Conservation (phyloP, 2,113 vertebrate species). For the Eulemur macaco region DNA sequence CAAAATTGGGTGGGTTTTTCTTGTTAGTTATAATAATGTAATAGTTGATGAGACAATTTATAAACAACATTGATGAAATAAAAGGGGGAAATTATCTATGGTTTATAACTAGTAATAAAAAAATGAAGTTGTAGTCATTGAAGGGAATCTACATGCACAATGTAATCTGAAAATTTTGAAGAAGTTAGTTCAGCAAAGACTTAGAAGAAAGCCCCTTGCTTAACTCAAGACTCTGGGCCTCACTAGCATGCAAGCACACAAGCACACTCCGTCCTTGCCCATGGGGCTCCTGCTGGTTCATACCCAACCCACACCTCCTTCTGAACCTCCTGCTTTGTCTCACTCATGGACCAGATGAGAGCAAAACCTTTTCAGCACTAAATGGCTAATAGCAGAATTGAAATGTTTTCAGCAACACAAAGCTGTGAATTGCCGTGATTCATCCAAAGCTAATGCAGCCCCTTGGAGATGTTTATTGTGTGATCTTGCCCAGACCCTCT, state of each 20-base stretch:
- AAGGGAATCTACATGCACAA: not conserved
- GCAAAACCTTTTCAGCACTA: not conserved
- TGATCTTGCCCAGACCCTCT: not conserved
- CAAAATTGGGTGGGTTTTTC: not conserved
- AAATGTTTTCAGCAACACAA: not conserved
- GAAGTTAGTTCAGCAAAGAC: not conserved
- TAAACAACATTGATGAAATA: not conserved
- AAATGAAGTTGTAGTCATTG: not conserved
- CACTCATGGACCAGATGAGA: not conserved
- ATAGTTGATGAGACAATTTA: not conserved
- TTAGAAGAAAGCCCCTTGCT: not conserved
- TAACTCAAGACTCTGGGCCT: not conserved
- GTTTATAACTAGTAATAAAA: not conserved
- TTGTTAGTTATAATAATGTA: not conserved
- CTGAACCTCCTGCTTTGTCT: not conserved
- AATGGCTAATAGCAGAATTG: not conserved
- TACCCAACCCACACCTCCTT: not conserved
- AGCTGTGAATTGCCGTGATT: not conserved
- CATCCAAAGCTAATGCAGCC: not conserved
- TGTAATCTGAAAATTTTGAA: not conserved
- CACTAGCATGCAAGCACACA: not conserved
- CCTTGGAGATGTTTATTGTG: not conserved
- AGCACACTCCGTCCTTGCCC: not conserved
- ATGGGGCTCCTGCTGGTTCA: not conserved
- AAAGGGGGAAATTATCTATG: not conserved